These are phyloP conservation scores for Malurus splendens DNA, from an alignment of 2,797 vertebrate species.

Conservation along the genomic window DNA sequence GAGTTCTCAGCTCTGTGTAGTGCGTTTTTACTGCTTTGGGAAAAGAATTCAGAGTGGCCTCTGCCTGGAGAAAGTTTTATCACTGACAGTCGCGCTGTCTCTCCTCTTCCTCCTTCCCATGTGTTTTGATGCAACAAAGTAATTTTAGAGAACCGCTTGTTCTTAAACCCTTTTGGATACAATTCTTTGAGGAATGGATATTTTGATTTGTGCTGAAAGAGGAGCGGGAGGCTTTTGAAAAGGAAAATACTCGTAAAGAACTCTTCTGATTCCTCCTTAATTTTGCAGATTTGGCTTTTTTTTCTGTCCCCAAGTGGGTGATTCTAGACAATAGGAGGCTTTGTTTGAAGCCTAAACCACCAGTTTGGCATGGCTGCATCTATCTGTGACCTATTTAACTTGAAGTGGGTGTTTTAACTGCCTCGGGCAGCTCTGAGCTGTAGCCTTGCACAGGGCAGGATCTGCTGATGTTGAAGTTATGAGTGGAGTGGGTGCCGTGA, in stretches of 20 bases:
- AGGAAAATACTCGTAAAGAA: background rate
- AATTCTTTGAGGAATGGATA: background rate
- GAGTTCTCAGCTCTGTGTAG: background rate
- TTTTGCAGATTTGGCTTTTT: background rate
- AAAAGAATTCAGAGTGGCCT: background rate
- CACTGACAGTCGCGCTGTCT: background rate
- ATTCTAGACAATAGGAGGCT: constrained; percentile 38
- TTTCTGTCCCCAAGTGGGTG: background rate
- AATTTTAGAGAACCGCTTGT: background rate
- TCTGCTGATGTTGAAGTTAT: background rate
- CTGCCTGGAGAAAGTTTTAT: background rate
- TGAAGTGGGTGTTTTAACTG: background rate
- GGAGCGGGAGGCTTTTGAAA: background rate
- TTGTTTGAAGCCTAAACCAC: constrained; percentile 33
- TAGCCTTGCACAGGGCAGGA: background rate
- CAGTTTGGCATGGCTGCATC: constrained; percentile 5
- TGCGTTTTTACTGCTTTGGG: background rate
- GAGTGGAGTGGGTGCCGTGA: background rate
- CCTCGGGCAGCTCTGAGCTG: background rate
- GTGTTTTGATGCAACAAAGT: background rate
- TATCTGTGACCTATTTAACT: constrained; percentile 52
- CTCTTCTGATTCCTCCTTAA: background rate
- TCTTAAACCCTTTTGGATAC: background rate
- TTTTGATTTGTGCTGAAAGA: background rate
- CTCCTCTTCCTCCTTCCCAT: background rate